Percentiles rank a stretch among this genome's conserved stretches.
These are phyloP conservation scores for Butorides virescens DNA, from an alignment of 2,113 vertebrate genomes.

Conservation along the genomic window DNA sequence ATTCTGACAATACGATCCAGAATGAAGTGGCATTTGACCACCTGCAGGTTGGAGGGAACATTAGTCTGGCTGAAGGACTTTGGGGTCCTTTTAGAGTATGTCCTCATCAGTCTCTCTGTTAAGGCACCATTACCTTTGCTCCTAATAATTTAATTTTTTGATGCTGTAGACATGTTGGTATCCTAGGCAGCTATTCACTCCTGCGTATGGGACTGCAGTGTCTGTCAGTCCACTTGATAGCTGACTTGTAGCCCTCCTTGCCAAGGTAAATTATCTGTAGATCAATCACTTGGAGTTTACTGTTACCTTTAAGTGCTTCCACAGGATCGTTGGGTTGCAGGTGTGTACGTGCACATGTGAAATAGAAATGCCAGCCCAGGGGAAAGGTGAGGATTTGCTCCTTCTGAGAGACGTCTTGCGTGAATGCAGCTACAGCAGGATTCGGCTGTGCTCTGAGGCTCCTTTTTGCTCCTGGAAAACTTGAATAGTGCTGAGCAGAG, in stretches of 20 bases:
- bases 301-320: not conserved
- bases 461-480: not conserved
- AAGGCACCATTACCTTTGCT: not conserved
- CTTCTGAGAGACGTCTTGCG: not conserved
- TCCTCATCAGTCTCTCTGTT: not conserved
- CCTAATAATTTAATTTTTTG: not conserved
- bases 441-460: not conserved
- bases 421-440: not conserved
- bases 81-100: not conserved
- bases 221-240: not conserved
- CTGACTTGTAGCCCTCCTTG: not conserved
- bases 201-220: not conserved
- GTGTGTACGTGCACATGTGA: not conserved
- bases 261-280: not conserved
- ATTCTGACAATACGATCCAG: not conserved
- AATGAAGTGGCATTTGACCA: not conserved
- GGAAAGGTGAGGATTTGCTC: not conserved
- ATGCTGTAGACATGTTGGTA: not conserved
- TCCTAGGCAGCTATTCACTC: not conserved
- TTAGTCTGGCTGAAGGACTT: not conserved
- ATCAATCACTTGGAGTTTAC: not conserved
- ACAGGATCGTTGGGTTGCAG: not conserved
- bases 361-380: not conserved
- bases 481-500: not conserved
- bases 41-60: not conserved